Evolutionary conservation across 2,888 invertebrate genomes (phyloP), one percentile per base, ranked within the genome.

Genomic region (Drosophila meridionalis): DNA sequence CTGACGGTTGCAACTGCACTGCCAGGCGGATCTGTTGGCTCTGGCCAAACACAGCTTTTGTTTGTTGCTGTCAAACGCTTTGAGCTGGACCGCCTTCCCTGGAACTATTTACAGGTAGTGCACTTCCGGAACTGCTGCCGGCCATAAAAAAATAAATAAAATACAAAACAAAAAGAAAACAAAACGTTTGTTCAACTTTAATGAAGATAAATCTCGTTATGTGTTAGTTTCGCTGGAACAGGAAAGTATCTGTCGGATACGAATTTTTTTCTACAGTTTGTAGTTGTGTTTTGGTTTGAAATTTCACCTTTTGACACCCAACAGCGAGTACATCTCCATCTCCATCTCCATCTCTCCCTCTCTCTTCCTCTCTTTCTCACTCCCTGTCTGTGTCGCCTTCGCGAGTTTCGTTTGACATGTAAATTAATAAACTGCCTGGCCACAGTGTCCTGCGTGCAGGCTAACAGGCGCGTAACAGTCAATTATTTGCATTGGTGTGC

Each of bases 351-450:
- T n/a, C 43, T 40, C 45, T 20, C 26, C n/a, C 36, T 12, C 26
- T 34, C 20, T 36, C 52, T 11, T 20, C 20, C 26, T 26, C n/a
- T 14, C 28, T 11, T 20, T 34, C 26, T 26, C n/a, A 8, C 28
- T 9, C 55, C 12, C 34, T 52, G 6, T 12, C 32, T 50, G 12
- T 28, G 50, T 32, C 32, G 32, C 32, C 38, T 12, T 8, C 36
- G 38, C 38, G 56, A 57, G 72, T 65, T 65, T 53, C 67, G 50
- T 63, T 48, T 83, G 89, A 88, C 90, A 91, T 87, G 81, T 82
- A 88, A 91, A 90, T 90, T 90, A 90, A 90, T 90, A 91, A 84
- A 87, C 80, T 89, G 32, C 61, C 70, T 12, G 61, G 58, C 58
- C 59, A 56, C 34, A 48, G 69, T 58, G 56, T 50, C 68, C 58